Conservation (phyloP, 1,140 invertebrate genomes). For the Eueides isabella region DNA sequence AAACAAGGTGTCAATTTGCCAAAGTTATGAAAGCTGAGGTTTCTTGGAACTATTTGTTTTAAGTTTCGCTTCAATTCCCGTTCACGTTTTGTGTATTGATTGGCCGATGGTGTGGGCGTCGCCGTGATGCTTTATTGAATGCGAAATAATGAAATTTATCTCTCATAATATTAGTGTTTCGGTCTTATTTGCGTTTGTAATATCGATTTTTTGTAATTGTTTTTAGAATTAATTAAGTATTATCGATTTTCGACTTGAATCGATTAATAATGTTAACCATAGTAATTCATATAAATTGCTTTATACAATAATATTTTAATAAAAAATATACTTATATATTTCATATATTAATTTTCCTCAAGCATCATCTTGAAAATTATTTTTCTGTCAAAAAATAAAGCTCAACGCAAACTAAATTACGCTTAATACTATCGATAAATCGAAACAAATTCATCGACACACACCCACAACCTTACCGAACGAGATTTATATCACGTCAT, state of each 20-base stretch:
- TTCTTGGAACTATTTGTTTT: slow-evolving; percentile 81
- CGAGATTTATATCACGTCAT: slow-evolving; percentile 80
- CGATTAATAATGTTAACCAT: neutral
- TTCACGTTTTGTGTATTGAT: slow-evolving; percentile 70
- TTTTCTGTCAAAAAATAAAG: neutral
- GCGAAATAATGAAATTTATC: slow-evolving; percentile 36
- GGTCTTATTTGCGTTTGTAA: neutral
- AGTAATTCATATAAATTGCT: neutral
- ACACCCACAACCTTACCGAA: slow-evolving; percentile 55
- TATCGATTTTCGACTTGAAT: neutral
- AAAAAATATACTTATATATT: neutral
- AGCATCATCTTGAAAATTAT: neutral
- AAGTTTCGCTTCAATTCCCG: slow-evolving; percentile 47
- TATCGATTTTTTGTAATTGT: slow-evolving; percentile 1
- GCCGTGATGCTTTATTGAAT: slow-evolving; percentile 75
- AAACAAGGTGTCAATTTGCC: slow-evolving; percentile 81
- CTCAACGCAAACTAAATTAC: neutral
- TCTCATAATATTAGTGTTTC: slow-evolving; percentile 3
- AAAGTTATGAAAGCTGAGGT: slow-evolving; percentile 76
- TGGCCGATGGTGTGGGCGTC: slow-evolving; percentile 56
- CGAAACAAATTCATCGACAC: slow-evolving; percentile 45
- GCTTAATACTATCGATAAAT: slow-evolving; percentile 42
- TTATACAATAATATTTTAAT: neutral
- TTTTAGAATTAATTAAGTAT: neutral
- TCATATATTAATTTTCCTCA: neutral